phyloP scores from a whole-genome alignment of 2,113 vertebrate genomes.

The Salvelinus sp. region DNA sequence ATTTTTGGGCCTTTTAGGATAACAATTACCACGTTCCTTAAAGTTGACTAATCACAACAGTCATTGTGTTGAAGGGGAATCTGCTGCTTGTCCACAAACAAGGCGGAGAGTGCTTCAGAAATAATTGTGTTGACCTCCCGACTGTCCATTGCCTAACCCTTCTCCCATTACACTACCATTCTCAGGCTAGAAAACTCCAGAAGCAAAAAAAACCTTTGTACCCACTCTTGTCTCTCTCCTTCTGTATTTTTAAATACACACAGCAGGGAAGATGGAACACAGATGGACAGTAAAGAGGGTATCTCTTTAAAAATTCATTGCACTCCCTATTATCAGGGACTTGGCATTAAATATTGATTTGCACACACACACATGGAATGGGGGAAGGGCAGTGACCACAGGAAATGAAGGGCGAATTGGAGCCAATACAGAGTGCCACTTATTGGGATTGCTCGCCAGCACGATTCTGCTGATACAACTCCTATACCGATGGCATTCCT shows the following conservation, averaged over 20 bases:
- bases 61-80: too few relatives aligned
- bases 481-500: slow-evolving; percentile 1
- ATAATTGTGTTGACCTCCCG: too few relatives aligned
- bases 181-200: slow-evolving; percentile 50
- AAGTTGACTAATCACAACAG: too few relatives aligned
- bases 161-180: slow-evolving; percentile 45
- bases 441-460: slow-evolving; percentile 65
- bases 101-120: too few relatives aligned
- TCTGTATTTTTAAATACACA: slow-evolving; percentile 62
- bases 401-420: slow-evolving; percentile 60
- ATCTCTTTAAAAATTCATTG: slow-evolving; percentile 82
- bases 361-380: slow-evolving; percentile 29
- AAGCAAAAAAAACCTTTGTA: slow-evolving; percentile 53
- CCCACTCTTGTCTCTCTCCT: slow-evolving; percentile 33
- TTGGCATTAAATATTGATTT: slow-evolving; percentile 80
- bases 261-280: slow-evolving; percentile 76
- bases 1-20: too few relatives aligned
- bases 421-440: slow-evolving; percentile 68
- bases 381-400: slow-evolving; percentile 44
- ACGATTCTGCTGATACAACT: slow-evolving; percentile 51
- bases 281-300: slow-evolving; percentile 79
- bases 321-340: slow-evolving; percentile 68
- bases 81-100: too few relatives aligned
- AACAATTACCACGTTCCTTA: too few relatives aligned
- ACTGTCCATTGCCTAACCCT: neutral